Base-by-base conservation (phyloP, 2,113 vertebrate species). In the Chloebia gouldiae region DNA sequence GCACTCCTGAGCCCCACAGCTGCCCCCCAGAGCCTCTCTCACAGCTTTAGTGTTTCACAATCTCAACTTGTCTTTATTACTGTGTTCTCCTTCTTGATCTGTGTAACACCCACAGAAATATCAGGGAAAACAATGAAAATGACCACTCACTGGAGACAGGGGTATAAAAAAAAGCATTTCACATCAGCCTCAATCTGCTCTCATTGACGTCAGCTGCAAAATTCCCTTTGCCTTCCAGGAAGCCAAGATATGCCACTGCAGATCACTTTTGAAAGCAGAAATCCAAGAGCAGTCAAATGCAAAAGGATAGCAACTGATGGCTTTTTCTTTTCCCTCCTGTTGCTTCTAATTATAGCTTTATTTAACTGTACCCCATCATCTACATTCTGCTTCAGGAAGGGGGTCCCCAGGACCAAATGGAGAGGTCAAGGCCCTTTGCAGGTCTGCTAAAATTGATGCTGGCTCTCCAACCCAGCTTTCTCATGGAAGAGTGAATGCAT, bases 221-320 rank as follows among this genome's bases (percentile, higher is more conserved):
- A 95, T 90, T 97, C 92, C 90, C 92, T 86, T 10, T 69, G 96
- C 94, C 69, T 92, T 94, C 92, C 90, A 93, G 93, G 92, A 97
- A 96, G 90, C 88, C 86, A 86, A 92, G 86, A 81, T 88, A 86
- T 92, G 77, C 92, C 82, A 83, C 72, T 53, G 82, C 1, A 4
- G 86, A 71, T 83, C 68, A 30, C 53, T 92, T 79, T 39, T 53
- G 88, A 81, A 91, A 94, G 86, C 0, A 92, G 81, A 69, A 63
- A 71, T 64, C 51, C 86, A 65, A 81, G 49, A 92, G 49, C 56
- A 70, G 85, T 64, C 71, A 86, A 83, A 96, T 24, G 53, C 70
- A 77, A 40, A 66, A 70, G 63, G 45, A 83, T 4, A 81, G 73
- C 42, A 57, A 35, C 37, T 53, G 39, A 33, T 11, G 27, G 72